Conservation (phyloP, 2,888 invertebrate genomes). For the Dastarcus helophoroides region DNA sequence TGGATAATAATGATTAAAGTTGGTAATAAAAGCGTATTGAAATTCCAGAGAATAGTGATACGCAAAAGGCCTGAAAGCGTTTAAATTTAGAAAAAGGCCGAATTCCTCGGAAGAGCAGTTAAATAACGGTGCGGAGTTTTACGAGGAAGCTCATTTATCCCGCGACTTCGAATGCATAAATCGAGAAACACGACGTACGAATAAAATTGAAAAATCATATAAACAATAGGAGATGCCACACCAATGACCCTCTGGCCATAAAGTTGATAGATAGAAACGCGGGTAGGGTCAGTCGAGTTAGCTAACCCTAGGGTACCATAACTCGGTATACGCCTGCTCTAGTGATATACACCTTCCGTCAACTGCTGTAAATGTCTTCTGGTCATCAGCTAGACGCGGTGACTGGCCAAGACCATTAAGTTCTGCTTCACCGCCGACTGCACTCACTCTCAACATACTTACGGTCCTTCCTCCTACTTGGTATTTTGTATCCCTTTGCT, state of each 20-base stretch:
- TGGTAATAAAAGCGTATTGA: too few species aligned
- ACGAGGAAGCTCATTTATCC: conserved; percentile 11
- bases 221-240: conserved; percentile 36
- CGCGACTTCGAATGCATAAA: conserved; percentile 13
- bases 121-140: conserved; percentile 12
- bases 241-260: conserved; percentile 33
- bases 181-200: conserved; percentile 17
- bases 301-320: conserved; percentile 36
- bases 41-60: too few species aligned
- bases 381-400: conserved; percentile 29
- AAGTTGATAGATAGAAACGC: conserved; percentile 34
- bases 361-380: conserved; percentile 37
- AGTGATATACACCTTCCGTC: conserved; percentile 38
- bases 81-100: too few species aligned
- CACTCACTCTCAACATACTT: conserved; percentile 10
- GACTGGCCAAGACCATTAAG: conserved; percentile 16
- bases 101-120: too few species aligned
- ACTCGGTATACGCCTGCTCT: conserved; percentile 28
- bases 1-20: too few species aligned
- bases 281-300: conserved; percentile 33
- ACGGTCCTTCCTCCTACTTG: too few species aligned
- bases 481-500: conserved; percentile 1
- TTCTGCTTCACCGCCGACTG: conserved; percentile 18
- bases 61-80: too few species aligned
- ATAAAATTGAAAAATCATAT: conserved; percentile 32